These are phyloP conservation scores for Hydrocynus forskahlii DNA, from an alignment of 2,797 vertebrate species.

Conservation along the genomic window DNA sequence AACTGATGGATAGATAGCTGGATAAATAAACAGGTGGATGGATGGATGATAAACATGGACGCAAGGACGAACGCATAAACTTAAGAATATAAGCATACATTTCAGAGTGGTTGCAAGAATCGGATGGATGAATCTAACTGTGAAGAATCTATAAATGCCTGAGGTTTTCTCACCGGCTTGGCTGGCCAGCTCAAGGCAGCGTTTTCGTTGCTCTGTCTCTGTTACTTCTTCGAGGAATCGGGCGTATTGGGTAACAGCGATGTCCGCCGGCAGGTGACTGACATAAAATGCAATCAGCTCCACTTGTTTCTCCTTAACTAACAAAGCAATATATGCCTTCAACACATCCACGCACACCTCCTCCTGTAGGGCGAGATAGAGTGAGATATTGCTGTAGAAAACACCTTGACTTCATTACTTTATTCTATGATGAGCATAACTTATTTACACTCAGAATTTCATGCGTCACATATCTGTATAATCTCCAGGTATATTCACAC, in stretches of 20 bases:
- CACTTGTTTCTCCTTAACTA: slow-evolving; percentile 86
- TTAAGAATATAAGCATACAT: too few relatives aligned
- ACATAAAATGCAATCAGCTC: slow-evolving; percentile 92
- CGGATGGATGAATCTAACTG: not conserved
- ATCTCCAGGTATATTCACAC: too few relatives aligned
- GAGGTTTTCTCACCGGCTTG: slow-evolving; percentile 85
- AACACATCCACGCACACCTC: slow-evolving; percentile 90
- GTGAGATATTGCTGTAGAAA: not conserved
- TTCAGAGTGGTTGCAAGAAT: not conserved
- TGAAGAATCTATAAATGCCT: too few relatives aligned
- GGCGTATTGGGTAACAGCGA: slow-evolving; percentile 87
- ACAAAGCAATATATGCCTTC: slow-evolving; percentile 88
- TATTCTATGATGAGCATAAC: too few relatives aligned
- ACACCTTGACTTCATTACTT: too few relatives aligned
- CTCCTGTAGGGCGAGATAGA: slow-evolving; percentile 76
- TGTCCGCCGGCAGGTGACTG: slow-evolving; percentile 86
- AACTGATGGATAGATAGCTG: not conserved
- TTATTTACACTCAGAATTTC: too few relatives aligned
- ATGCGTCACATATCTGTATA: too few relatives aligned
- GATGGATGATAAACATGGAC: too few relatives aligned
- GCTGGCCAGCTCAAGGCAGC: slow-evolving; percentile 88
- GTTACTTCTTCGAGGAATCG: slow-evolving; percentile 87
- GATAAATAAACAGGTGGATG: not conserved
- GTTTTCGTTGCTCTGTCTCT: slow-evolving; percentile 86
- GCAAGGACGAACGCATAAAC: not conserved